phyloP scores from a whole-genome alignment of 2,113 vertebrate genomes.

The Urocolius indicus region DNA sequence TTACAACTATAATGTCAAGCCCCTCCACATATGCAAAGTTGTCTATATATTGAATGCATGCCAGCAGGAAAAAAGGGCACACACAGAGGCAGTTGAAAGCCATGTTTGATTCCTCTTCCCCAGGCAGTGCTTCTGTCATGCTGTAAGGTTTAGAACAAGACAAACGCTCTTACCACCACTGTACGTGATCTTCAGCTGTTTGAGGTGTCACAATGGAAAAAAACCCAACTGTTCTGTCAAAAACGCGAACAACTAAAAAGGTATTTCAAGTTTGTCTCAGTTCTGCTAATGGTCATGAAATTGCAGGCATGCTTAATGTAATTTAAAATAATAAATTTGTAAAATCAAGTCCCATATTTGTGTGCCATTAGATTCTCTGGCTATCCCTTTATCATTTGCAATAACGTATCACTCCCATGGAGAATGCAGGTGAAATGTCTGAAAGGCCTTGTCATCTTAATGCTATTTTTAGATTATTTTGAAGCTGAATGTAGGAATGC shows the following conservation, averaged over 20 bases:
- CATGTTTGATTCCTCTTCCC: not conserved
- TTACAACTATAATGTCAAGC: not conserved
- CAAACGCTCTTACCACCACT: rapidly evolving
- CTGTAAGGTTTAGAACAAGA: not conserved
- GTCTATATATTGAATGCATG: not conserved
- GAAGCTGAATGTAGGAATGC: not conserved
- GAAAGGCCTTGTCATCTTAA: not conserved
- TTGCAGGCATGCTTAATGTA: not conserved
- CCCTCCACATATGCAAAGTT: not conserved
- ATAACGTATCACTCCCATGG: not conserved
- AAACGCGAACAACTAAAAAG: not conserved
- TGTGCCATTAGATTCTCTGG: not conserved
- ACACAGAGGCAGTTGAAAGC: not conserved
- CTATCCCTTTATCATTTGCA: not conserved
- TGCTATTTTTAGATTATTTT: not conserved
- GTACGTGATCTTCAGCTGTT: not conserved
- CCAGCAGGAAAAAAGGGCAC: not conserved
- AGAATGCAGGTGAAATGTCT: not conserved
- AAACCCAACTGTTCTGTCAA: not conserved
- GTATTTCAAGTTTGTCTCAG: not conserved
- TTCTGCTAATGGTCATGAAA: not conserved
- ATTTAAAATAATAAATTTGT: not conserved
- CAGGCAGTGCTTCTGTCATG: not conserved
- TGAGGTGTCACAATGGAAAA: not conserved
- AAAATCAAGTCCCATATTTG: not conserved